These are phyloP conservation scores for Athene noctua DNA, from an alignment of 2,113 vertebrate genomes.

Conservation along the genomic window DNA sequence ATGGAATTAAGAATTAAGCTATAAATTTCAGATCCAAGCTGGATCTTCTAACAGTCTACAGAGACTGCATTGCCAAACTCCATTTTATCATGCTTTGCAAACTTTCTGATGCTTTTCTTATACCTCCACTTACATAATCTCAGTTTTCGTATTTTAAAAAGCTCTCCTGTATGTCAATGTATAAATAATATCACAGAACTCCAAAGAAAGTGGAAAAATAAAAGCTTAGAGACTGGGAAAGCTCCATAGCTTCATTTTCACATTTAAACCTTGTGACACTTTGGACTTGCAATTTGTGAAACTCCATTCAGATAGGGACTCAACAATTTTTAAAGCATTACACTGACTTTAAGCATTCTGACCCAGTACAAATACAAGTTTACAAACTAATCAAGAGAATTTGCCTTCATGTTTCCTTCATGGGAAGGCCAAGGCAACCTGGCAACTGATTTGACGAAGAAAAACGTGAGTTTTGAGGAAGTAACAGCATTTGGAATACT, in stretches of 20 bases:
- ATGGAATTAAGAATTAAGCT: not conserved
- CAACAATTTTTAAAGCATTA: not conserved
- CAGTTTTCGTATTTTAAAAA: not conserved
- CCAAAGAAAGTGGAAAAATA: fast-evolving
- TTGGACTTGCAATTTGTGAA: not conserved
- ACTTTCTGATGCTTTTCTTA: not conserved
- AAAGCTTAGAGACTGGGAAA: not conserved
- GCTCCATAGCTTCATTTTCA: not conserved
- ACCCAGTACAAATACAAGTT: not conserved
- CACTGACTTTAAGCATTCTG: not conserved
- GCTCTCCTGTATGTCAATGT: not conserved
- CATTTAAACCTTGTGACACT: not conserved
- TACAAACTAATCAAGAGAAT: not conserved
- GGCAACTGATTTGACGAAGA: not conserved
- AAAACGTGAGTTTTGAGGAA: not conserved
- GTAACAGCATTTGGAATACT: not conserved
- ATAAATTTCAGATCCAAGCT: not conserved
- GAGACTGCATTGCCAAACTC: not conserved
- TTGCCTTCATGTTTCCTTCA: not conserved
- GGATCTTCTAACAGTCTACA: not conserved
- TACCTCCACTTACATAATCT: not conserved
- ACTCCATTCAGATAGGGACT: not conserved
- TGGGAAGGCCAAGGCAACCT: not conserved
- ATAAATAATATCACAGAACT: not conserved
- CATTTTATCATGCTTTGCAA: not conserved